A percentile compares a stretch with the other conserved stretches of the same genome.
Conservation (phyloP, 2,888 invertebrate genomes). For the Apantesis nais region DNA sequence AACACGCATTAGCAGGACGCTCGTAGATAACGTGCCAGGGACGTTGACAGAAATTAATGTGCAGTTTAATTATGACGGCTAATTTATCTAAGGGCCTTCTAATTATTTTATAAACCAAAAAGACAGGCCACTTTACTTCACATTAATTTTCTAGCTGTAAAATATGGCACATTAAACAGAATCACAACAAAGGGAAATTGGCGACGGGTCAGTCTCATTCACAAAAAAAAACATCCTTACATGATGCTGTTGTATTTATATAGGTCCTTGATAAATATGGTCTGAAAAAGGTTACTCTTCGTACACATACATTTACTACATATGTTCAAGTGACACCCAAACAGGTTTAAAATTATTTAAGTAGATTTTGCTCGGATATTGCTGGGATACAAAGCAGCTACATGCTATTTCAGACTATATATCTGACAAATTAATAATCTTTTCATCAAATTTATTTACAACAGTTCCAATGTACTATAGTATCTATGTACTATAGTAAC, state of each 20-base stretch:
- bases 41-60: constrained; percentile 52
- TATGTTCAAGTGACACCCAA: neutral
- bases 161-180: neutral
- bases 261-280: neutral
- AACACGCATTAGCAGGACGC: constrained; percentile 61
- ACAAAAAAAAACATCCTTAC: neutral
- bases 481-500: too few species aligned
- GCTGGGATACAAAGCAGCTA: neutral
- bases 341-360: neutral
- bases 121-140: neutral
- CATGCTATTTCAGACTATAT: neutral
- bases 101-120: constrained; percentile 15
- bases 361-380: neutral
- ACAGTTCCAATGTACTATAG: too few species aligned
- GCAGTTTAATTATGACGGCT: constrained; percentile 46
- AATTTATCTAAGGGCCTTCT: constrained; percentile 44
- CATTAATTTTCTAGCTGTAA: neutral
- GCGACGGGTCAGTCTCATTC: neutral
- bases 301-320: too few species aligned
- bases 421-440: too few species aligned
- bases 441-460: too few species aligned
- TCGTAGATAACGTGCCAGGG: constrained; percentile 55
- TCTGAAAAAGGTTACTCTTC: neutral
- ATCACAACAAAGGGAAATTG: neutral
- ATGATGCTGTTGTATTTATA: neutral